Evolutionary conservation across 1,140 invertebrate genomes (phyloP), one percentile per base, ranked within the genome.

Genomic region (Atopsyche davidsoni): DNA sequence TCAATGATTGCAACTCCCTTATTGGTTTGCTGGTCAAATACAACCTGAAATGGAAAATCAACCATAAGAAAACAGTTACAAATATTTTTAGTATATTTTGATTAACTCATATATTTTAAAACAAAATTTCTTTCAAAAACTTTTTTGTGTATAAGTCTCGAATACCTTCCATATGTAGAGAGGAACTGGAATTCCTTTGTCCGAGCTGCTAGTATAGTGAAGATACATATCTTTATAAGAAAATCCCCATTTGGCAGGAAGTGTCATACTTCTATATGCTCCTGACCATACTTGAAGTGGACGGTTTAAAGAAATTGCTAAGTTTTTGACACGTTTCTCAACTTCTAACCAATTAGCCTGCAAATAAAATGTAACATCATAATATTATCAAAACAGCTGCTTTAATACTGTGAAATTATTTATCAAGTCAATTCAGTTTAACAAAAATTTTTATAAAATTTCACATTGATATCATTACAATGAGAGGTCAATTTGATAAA

Each of bases 101-200:
- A n/a, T n/a, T n/a, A n/a, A n/a, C n/a, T n/a, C 17, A 39, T 39
- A 39, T 39, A 4, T 19, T 19, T 19, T 19, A 4, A 39, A 4
- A 17, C 4, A 39, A 6, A 17, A 13, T 39, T 19, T 17, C 17
- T 13, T 36, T 11, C 6, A 36, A 6, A 14, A 17, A 24, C 40
- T n/a, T 23, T 45, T 45, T 32, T 34, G 19, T 28, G 10, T 9
- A 2, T 19, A 13, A 39, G 46, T 40, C n/a, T n/a, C n/a, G n/a
- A n/a, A n/a, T 53, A 68, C 68, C 64, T 70, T 70, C 68, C 68
- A 70, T 28, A 66, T 51, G 45, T 61, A 69, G 3, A 49, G 42
- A 7, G 66, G 63, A 17, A 66, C 60, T 0, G 46, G 34, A 39
- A 64, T 58, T 11, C 39, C 39, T 9, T 52, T 42, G 13, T 59